phyloP scores from a whole-genome alignment of 1,140 invertebrate species.

The Olivierus martensii region DNA sequence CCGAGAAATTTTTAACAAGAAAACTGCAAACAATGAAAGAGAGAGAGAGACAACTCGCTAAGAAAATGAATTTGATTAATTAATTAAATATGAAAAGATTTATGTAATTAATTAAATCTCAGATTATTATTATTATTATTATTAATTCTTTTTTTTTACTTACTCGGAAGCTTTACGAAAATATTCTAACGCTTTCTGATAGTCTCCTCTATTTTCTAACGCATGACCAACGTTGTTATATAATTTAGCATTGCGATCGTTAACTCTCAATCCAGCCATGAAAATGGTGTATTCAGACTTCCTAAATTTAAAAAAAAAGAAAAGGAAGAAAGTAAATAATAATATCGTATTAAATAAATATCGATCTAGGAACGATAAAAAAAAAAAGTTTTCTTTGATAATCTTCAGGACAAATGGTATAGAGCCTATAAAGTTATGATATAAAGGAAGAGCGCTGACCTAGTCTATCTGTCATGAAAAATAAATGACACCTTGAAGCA shows the following conservation, averaged over 20 bases:
- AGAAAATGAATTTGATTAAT: too few relatives aligned
- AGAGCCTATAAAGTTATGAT: not conserved
- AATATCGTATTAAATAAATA: not conserved
- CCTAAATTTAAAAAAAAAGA: conserved; percentile 18
- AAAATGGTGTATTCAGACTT: conserved; percentile 85
- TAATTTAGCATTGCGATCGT: conserved; percentile 81
- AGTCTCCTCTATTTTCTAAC: conserved; percentile 70
- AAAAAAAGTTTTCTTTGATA: not conserved
- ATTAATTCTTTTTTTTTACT: too few relatives aligned
- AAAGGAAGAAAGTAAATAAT: not conserved
- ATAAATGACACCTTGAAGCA: not conserved
- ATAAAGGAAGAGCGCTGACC: not conserved
- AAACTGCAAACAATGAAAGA: too few relatives aligned
- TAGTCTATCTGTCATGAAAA: not conserved
- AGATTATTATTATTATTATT: not conserved
- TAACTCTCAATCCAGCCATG: conserved; percentile 79
- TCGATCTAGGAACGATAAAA: not conserved
- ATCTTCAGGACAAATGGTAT: not conserved
- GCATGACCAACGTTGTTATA: conserved; percentile 97
- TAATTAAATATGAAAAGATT: not conserved
- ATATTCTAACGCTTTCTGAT: conserved; percentile 73
- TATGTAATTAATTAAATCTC: not conserved
- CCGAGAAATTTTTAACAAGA: too few relatives aligned
- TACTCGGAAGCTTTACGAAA: conserved; percentile 60
- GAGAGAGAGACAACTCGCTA: too few relatives aligned